Conservation (phyloP, 2,888 invertebrate species). For the Luperina nickerlii region DNA sequence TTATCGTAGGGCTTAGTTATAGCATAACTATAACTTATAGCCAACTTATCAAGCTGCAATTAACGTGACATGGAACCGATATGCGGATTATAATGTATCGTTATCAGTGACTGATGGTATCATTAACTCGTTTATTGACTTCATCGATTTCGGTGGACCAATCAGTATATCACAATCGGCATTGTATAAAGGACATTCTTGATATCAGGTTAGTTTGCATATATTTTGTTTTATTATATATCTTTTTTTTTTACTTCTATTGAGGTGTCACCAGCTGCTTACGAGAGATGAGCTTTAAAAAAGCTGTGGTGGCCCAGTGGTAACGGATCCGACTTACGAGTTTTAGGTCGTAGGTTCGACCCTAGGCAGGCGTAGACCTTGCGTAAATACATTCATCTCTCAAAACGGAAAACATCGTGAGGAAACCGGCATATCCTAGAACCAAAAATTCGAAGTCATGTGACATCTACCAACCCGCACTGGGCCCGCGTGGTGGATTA, state of each 20-base stretch:
- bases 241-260: neutral
- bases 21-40: conserved; percentile 6
- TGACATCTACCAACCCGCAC: neutral
- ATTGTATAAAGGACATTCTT: conserved; percentile 71
- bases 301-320: neutral
- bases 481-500: neutral
- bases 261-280: neutral
- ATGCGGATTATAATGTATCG: conserved; percentile 31
- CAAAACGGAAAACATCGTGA: no score
- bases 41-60: conserved; percentile 35
- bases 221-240: conserved; percentile 12
- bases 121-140: conserved; percentile 36
- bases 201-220: conserved; percentile 67
- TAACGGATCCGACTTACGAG: neutral
- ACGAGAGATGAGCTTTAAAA: neutral
- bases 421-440: neutral
- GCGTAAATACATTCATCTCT: neutral
- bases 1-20: conserved; percentile 15
- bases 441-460: neutral
- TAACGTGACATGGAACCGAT: conserved; percentile 15
- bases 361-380: neutral
- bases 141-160: conserved; percentile 27
- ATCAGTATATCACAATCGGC: conserved; percentile 55
- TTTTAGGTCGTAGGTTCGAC: neutral
- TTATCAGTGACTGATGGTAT: conserved; percentile 48